Percentiles rank a stretch among this genome's conserved stretches.
phyloP scores from a whole-genome alignment of 2,888 invertebrate species.

The Slavum lentiscoides region DNA sequence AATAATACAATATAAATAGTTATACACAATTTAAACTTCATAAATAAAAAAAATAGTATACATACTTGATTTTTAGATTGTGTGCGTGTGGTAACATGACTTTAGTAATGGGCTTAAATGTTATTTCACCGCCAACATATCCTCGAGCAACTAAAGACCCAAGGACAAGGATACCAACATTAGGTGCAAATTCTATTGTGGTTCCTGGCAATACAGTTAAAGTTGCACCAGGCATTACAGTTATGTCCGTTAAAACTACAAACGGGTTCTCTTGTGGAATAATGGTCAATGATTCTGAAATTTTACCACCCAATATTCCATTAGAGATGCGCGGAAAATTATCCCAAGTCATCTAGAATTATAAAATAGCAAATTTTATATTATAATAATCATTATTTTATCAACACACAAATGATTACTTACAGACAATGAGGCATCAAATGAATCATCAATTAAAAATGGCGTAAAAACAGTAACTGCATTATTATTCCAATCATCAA shows the following conservation, averaged over 20 bases:
- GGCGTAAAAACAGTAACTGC: conserved; percentile 90
- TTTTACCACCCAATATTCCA: conserved; percentile 44
- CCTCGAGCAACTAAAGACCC: conserved; percentile 86
- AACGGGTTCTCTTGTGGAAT: conserved; percentile 73
- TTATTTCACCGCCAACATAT: conserved; percentile 72
- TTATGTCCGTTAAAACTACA: conserved; percentile 83
- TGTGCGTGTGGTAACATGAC: conserved; percentile 28
- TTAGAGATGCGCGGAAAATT: conserved; percentile 7
- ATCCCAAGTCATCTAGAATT: conserved; percentile 48
- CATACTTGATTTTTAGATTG: conserved; percentile 36
- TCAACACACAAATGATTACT: conserved; percentile 37
- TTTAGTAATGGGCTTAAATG: conserved; percentile 69
- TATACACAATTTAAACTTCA: neutral
- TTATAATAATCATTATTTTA: neutral
- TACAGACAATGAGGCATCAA: conserved; percentile 75
- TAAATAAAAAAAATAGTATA: conserved; percentile 8
- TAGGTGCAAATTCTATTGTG: conserved; percentile 89
- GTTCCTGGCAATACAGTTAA: conserved; percentile 87
- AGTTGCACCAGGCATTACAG: conserved; percentile 92
- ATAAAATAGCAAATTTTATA: neutral
- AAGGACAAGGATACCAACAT: conserved; percentile 92
- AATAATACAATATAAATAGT: neutral
- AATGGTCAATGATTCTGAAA: conserved; percentile 65
- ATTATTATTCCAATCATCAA: conserved; percentile 99
- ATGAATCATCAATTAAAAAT: conserved; percentile 76